Evolutionary conservation across 1,140 invertebrate species (phyloP).

Genomic region (Lepidurus apus): DNA sequence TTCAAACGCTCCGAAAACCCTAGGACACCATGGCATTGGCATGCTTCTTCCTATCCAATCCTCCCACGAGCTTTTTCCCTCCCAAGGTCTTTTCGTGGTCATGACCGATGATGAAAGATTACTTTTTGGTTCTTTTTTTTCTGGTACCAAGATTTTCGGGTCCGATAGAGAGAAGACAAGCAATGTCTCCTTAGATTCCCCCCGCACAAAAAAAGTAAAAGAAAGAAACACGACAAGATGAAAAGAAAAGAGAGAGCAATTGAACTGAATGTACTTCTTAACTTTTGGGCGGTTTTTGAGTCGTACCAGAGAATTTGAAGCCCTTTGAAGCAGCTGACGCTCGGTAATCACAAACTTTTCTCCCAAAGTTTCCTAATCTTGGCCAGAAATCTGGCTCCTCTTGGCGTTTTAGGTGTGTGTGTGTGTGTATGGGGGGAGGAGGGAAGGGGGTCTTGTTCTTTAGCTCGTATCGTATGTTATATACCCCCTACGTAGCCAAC

Average conservation of each 20-base stretch:
- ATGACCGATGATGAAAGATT: constrained; percentile 19
- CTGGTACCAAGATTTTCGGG: neutral
- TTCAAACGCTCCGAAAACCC: neutral
- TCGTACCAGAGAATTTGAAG: neutral
- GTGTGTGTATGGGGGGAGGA: neutral
- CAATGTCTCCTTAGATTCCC: neutral
- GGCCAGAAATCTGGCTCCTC: constrained; percentile 17
- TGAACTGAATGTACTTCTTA: neutral
- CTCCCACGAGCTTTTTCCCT: neutral
- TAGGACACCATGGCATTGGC: neutral
- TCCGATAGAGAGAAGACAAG: neutral
- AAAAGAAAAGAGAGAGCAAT: constrained; percentile 4
- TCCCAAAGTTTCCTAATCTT: constrained; percentile 3
- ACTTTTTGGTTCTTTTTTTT: neutral
- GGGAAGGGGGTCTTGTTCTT: neutral
- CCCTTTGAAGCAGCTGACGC: constrained; percentile 17
- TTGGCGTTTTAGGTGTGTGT: neutral
- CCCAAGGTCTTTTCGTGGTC: constrained; percentile 17
- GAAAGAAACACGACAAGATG: neutral
- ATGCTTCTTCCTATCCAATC: neutral
- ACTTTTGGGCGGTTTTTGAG: neutral
- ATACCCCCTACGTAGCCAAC: constrained; percentile 16
- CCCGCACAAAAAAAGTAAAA: neutral
- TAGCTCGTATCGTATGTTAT: constrained; percentile 4
- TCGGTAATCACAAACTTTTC: constrained; percentile 14